phyloP scores from a whole-genome alignment of 1,140 invertebrate genomes.

The Neoseiulus cucumeris region DNA sequence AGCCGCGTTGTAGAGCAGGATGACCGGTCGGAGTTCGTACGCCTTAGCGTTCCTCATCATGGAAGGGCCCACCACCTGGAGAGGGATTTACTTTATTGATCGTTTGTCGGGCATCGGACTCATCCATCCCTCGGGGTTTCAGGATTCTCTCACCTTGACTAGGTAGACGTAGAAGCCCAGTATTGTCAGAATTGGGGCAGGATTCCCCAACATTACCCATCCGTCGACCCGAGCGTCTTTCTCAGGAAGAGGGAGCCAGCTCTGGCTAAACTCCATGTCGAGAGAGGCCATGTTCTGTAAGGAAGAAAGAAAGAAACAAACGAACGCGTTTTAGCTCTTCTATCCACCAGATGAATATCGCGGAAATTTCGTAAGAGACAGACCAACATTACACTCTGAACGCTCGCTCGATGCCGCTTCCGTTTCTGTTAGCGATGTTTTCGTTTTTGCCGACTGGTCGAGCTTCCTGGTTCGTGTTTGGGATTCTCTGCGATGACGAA shows the following conservation, averaged over 20 bases:
- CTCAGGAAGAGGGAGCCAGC: background rate
- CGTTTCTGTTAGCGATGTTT: no score
- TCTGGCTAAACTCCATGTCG: background rate
- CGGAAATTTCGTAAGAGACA: no score
- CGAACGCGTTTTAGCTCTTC: no score
- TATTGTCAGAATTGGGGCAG: background rate
- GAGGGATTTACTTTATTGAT: conserved; percentile 14
- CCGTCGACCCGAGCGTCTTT: conserved; percentile 3
- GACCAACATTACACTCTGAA: no score
- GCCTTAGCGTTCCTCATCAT: conserved; percentile 66
- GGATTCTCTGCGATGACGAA: no score
- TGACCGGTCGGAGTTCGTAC: conserved; percentile 47
- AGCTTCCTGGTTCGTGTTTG: no score
- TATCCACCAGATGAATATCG: no score
- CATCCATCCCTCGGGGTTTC: no score
- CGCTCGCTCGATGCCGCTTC: no score
- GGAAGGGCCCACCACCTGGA: conserved; percentile 41
- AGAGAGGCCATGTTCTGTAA: conserved; percentile 1
- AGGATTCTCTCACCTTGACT: background rate
- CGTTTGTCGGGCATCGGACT: no score
- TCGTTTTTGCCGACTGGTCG: no score
- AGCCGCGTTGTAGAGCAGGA: conserved; percentile 50
- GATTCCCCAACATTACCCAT: background rate
- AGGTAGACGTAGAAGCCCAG: background rate
- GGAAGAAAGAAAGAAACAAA: background rate